phyloP scores from a whole-genome alignment of 2,797 vertebrate genomes.

The Discoglossus pictus region DNA sequence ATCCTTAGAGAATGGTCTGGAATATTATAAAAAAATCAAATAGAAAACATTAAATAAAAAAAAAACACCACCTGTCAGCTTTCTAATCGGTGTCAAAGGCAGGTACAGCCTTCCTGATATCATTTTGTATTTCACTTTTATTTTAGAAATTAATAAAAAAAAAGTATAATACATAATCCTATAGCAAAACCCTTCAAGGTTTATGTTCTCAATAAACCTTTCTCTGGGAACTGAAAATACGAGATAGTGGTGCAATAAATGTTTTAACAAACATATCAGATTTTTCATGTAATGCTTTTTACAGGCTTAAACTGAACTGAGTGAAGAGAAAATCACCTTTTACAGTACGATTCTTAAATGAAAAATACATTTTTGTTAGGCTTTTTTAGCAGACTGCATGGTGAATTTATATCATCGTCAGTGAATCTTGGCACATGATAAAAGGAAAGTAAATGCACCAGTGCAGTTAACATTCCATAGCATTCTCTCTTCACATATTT shows the following conservation, averaged over 20 bases:
- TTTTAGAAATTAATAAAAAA: no score
- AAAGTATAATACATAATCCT: slow-evolving; percentile 62
- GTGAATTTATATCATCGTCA: slow-evolving; percentile 74
- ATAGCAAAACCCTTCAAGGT: slow-evolving; percentile 67
- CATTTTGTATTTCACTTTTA: no score
- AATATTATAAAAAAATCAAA: no score
- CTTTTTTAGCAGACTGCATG: slow-evolving; percentile 69
- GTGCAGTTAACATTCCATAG: slow-evolving; percentile 73
- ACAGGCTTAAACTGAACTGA: slow-evolving; percentile 72
- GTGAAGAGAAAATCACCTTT: slow-evolving; percentile 74
- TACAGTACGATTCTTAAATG: slow-evolving; percentile 69
- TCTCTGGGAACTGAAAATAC: slow-evolving; percentile 72
- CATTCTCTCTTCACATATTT: slow-evolving; percentile 73
- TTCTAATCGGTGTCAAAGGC: no score
- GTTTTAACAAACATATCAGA: slow-evolving; percentile 75
- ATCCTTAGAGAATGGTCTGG: no score
- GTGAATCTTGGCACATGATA: slow-evolving; percentile 69
- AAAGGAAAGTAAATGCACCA: slow-evolving; percentile 67
- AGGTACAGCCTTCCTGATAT: no score
- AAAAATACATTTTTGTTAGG: slow-evolving; percentile 67
- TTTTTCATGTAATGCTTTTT: slow-evolving; percentile 80
- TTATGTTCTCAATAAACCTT: slow-evolving; percentile 71
- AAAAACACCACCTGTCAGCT: no score
- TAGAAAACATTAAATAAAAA: no score
- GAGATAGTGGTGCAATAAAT: slow-evolving; percentile 73